Conservation (phyloP, 2,888 invertebrate species). For the Tetrapedia diversipes region DNA sequence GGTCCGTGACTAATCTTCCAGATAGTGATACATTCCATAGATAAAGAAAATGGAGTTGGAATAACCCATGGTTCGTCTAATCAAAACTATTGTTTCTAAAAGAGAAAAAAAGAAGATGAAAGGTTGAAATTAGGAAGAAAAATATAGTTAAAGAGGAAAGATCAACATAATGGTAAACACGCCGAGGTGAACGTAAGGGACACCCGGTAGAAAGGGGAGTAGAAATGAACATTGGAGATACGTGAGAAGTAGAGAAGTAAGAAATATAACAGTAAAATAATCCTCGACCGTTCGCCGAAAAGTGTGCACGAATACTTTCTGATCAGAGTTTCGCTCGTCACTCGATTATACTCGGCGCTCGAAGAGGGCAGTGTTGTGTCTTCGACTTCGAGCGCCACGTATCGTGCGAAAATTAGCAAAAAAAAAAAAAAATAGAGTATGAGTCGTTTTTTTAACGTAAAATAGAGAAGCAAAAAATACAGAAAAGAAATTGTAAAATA, state of each 20-base stretch:
- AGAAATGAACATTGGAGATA: background rate
- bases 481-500: constrained; percentile 74
- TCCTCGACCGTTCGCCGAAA: constrained; percentile 73
- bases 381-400: background rate
- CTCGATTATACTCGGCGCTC: constrained; percentile 25
- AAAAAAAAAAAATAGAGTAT: background rate
- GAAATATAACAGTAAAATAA: constrained; percentile 47
- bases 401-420: constrained; percentile 11
- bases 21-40: constrained; percentile 82
- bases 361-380: background rate
- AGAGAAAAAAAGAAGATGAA: constrained; percentile 32
- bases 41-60: constrained; percentile 67
- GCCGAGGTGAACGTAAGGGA: background rate
- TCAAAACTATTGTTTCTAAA: constrained; percentile 74
- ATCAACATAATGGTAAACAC: background rate
- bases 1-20: constrained; percentile 78
- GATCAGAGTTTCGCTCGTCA: constrained; percentile 66
- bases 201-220: constrained; percentile 5
- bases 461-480: background rate
- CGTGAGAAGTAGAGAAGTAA: background rate
- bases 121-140: constrained; percentile 25
- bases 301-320: constrained; percentile 67
- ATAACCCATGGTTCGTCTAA: constrained; percentile 71
- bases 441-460: constrained; percentile 7
- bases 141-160: constrained; percentile 6